A percentile compares a stretch with the other conserved stretches of the same genome.
Conservation (phyloP, 2,888 invertebrate genomes). For the Diarsia rubi region DNA sequence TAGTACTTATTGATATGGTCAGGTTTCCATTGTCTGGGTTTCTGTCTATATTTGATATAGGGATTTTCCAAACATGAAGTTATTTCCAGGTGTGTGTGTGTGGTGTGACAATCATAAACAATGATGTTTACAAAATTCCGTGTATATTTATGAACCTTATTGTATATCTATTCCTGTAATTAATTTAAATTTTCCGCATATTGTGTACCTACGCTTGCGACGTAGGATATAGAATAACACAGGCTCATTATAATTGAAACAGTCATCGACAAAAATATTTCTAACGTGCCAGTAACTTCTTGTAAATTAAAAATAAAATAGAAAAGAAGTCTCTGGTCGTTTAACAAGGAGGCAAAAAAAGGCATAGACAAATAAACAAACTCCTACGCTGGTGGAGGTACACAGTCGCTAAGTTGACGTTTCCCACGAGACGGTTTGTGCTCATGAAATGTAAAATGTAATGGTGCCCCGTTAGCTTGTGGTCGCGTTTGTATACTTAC, state of each 20-base stretch:
- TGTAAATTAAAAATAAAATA: not conserved
- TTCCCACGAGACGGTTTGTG: constrained; percentile 82
- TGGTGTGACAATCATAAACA: constrained; percentile 20
- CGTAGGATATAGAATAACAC: not conserved
- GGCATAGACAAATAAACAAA: constrained; percentile 45
- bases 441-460: constrained; percentile 81
- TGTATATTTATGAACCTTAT: not conserved
- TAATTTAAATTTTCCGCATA: constrained; percentile 25
- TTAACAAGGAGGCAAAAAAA: constrained; percentile 36
- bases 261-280: not conserved
- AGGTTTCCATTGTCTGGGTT: not conserved
- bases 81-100: not conserved
- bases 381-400: constrained; percentile 63
- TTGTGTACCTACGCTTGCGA: not conserved
- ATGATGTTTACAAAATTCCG: not conserved
- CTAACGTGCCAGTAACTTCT: not conserved
- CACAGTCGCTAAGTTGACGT: constrained; percentile 75
- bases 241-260: not conserved
- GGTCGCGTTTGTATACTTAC: constrained; percentile 41
- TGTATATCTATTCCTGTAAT: constrained; percentile 19
- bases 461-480: constrained; percentile 77
- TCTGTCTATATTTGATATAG: not conserved
- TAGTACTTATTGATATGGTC: not conserved
- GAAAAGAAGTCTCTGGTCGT: constrained; percentile 5
- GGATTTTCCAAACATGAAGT: not conserved